A percentile compares a stretch with the other conserved stretches of the same genome.
phyloP scores from a whole-genome alignment of 1,140 invertebrate genomes.

The Drosophila ohnishii region DNA sequence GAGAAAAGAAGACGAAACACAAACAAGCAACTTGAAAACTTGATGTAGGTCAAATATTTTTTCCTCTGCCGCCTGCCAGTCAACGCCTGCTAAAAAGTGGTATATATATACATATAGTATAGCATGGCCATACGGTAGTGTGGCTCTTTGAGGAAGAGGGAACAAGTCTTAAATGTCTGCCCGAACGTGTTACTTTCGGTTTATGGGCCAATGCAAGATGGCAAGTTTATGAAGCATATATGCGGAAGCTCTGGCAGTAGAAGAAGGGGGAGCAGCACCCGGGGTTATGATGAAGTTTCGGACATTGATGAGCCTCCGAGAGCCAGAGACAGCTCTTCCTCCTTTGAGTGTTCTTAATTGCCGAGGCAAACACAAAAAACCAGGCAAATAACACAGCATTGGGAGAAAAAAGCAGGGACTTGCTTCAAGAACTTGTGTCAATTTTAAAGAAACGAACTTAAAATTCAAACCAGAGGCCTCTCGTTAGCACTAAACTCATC shows the following conservation, averaged over 20 bases:
- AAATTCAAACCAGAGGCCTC: not conserved
- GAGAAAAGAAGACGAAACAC: constrained; percentile 60
- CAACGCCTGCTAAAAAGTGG: constrained; percentile 46
- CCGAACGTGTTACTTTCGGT: constrained; percentile 65
- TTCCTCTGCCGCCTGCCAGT: constrained; percentile 44
- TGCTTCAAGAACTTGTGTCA: constrained; percentile 8
- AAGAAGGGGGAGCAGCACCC: constrained; percentile 4
- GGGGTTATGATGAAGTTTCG: constrained; percentile 45
- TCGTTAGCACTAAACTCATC: constrained; percentile 5
- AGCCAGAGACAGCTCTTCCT: constrained; percentile 29
- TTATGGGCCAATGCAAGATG: constrained; percentile 75
- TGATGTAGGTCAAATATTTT: constrained; percentile 79
- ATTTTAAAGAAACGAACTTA: constrained; percentile 9
- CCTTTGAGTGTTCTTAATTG: constrained; percentile 66
- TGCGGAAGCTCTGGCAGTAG: constrained; percentile 28
- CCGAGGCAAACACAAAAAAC: constrained; percentile 41
- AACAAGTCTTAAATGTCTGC: constrained; percentile 54
- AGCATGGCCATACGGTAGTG: constrained; percentile 8
- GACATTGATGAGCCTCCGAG: constrained; percentile 46
- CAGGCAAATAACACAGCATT: constrained; percentile 18
- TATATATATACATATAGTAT: constrained; percentile 10
- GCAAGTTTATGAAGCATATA: constrained; percentile 68
- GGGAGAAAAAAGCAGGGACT: constrained; percentile 7
- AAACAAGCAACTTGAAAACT: constrained; percentile 81
- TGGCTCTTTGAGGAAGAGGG: constrained; percentile 22